phyloP scores from a whole-genome alignment of 2,888 invertebrate species.

The Nomada flava region DNA sequence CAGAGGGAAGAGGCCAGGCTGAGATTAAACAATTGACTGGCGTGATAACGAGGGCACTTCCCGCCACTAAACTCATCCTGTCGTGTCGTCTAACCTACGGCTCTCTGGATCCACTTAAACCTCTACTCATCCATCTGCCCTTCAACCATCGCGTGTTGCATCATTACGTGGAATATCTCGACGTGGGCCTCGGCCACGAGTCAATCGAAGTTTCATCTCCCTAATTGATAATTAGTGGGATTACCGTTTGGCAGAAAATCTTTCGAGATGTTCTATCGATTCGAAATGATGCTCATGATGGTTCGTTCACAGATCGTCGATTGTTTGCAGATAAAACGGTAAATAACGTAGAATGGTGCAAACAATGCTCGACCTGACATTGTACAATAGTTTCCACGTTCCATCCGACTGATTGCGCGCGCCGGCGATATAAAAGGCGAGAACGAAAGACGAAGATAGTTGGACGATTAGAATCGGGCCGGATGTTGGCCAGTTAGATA shows the following conservation, averaged over 20 bases:
- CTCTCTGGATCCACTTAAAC: slow-evolving; percentile 64
- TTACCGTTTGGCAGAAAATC: too few relatives aligned
- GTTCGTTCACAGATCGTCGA: too few relatives aligned
- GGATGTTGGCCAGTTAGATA: slow-evolving; percentile 56
- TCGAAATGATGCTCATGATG: too few relatives aligned
- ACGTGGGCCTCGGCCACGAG: too few relatives aligned
- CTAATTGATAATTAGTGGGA: too few relatives aligned
- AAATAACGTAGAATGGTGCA: too few relatives aligned
- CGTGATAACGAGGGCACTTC: slow-evolving; percentile 83
- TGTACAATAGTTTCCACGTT: too few relatives aligned
- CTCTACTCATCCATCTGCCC: slow-evolving; percentile 70
- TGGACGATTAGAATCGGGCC: slow-evolving; percentile 41
- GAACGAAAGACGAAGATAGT: slow-evolving; percentile 25
- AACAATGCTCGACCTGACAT: too few relatives aligned
- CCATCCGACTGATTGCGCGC: too few relatives aligned
- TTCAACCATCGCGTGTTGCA: slow-evolving; percentile 57
- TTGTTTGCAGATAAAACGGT: too few relatives aligned
- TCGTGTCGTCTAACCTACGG: slow-evolving; percentile 66
- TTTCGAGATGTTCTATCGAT: too few relatives aligned
- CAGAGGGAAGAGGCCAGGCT: slow-evolving; percentile 63
- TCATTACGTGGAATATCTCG: slow-evolving; percentile 30
- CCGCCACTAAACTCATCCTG: slow-evolving; percentile 81
- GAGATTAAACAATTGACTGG: slow-evolving; percentile 83
- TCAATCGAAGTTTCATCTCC: too few relatives aligned
- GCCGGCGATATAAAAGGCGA: background rate